phyloP scores from a whole-genome alignment of 2,888 invertebrate genomes.

The Sceliomorpha sp. region DNA sequence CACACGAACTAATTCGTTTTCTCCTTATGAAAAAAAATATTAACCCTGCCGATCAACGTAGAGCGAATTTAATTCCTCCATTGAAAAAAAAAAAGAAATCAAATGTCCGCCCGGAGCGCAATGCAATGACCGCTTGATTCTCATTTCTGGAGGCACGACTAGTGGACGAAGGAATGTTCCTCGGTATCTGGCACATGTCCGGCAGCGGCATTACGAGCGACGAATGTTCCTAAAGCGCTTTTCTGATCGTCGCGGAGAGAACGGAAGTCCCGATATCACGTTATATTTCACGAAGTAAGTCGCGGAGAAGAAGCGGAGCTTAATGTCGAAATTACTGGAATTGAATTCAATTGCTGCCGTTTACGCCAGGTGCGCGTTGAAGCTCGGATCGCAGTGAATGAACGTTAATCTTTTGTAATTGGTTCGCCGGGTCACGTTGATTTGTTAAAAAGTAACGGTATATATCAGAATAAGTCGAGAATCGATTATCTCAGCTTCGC shows the following conservation, averaged over 20 bases:
- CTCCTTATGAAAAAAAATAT: too few species aligned
- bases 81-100: background rate
- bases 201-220: slow-evolving; percentile 28
- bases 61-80: background rate
- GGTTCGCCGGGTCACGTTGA: slow-evolving; percentile 52
- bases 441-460: slow-evolving; percentile 48
- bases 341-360: slow-evolving; percentile 60
- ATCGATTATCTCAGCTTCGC: slow-evolving; percentile 38
- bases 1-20: too few species aligned
- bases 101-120: background rate
- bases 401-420: slow-evolving; percentile 60
- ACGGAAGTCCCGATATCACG: slow-evolving; percentile 49
- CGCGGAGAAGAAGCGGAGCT: slow-evolving; percentile 54
- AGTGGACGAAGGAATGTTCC: slow-evolving; percentile 3
- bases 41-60: background rate
- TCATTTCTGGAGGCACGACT: background rate
- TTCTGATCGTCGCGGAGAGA: slow-evolving; percentile 43
- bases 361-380: slow-evolving; percentile 20
- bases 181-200: slow-evolving; percentile 40
- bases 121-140: background rate
- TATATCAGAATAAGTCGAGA: slow-evolving; percentile 43
- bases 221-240: slow-evolving; percentile 43
- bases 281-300: slow-evolving; percentile 52
- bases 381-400: slow-evolving; percentile 52
- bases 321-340: slow-evolving; percentile 61